Percentiles rank a stretch among this genome's conserved stretches.
Evolutionary conservation across 2,113 vertebrate species (phyloP).

Genomic region (Neogale vison): DNA sequence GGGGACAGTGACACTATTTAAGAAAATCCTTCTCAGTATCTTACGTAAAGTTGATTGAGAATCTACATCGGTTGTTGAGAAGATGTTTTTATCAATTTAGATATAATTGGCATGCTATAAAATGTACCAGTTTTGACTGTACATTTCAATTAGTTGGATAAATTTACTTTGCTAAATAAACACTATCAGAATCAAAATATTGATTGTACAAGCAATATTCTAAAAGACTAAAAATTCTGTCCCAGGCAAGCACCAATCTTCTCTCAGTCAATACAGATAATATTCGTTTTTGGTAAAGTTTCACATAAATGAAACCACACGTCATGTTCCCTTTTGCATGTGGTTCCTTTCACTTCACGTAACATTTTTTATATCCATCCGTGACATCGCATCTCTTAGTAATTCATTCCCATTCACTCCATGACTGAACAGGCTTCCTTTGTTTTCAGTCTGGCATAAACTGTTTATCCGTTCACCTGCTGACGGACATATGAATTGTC

Average conservation of each 20-base stretch:
- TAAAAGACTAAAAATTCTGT: not conserved
- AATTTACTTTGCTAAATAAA: not conserved
- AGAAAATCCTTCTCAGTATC: not conserved
- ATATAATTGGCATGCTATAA: not conserved
- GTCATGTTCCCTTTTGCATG: not conserved
- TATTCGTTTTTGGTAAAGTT: not conserved
- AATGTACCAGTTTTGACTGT: not conserved
- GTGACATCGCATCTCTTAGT: fast-evolving
- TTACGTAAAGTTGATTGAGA: not conserved
- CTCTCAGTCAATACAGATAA: not conserved
- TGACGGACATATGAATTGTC: not conserved
- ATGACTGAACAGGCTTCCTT: not conserved
- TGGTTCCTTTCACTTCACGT: not conserved
- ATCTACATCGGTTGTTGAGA: not conserved
- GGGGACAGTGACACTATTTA: no score
- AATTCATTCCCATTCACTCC: not conserved
- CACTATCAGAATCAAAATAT: not conserved
- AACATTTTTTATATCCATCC: not conserved
- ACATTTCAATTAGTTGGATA: not conserved
- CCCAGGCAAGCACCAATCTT: no score
- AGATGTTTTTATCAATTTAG: not conserved
- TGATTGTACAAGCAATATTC: not conserved
- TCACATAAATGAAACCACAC: no score
- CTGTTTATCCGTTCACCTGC: no score
- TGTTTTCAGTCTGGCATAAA: not conserved